Evolutionary conservation across 1,140 invertebrate species (phyloP).

Genomic region (Caenorhabditis elegans): DNA sequence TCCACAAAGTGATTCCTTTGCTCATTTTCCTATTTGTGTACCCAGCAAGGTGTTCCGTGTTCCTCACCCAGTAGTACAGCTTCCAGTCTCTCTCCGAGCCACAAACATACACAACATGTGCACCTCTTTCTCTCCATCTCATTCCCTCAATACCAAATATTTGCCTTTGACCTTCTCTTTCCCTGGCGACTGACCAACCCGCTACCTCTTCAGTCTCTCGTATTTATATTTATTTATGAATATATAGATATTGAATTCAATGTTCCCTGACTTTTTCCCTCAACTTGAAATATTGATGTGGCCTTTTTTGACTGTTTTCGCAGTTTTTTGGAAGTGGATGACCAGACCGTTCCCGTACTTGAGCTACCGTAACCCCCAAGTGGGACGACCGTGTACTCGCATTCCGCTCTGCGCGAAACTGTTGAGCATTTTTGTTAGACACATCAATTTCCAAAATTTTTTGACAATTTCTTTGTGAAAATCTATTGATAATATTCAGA

Average conservation of each 20-base stretch:
- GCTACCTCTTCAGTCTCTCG: background rate
- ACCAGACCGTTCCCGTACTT: no score
- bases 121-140: background rate
- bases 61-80: constrained; percentile 3
- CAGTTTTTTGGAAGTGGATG: background rate
- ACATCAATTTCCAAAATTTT: no score
- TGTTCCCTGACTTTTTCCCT: background rate
- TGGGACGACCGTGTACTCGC: no score
- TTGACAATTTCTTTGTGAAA: no score
- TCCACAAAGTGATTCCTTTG: no score
- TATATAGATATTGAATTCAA: background rate
- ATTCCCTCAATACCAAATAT: background rate
- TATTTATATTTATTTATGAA: background rate
- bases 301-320: background rate
- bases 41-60: constrained; percentile 28
- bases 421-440: no score
- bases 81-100: background rate
- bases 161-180: constrained; percentile 20
- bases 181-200: background rate
- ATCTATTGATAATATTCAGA: no score
- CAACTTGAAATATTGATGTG: background rate
- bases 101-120: background rate
- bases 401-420: no score
- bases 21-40: no score
- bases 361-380: no score